Base-by-base conservation (phyloP, 64 coral and sea anemone species). In the Catalaphyllia jardinei region DNA sequence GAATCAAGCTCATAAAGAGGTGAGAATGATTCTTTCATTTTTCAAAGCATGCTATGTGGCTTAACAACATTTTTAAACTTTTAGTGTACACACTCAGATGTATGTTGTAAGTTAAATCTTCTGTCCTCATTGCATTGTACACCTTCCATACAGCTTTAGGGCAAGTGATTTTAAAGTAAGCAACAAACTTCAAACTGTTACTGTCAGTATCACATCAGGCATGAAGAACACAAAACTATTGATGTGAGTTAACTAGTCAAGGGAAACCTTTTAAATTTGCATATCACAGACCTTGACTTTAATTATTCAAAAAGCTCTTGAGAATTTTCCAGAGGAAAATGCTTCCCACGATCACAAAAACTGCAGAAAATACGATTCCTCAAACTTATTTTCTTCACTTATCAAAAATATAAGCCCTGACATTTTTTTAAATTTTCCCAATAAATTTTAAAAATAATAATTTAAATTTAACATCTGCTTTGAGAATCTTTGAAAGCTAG, bases 11-110 rank as follows among this genome's bases (percentile, higher is more conserved):
- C 62, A 85, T 67, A 85, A 24, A 85, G 31, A 28, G 81, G 62
- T 52, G 81, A 71, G n/a, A 85, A 85, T 71, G 60, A 69, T 50
- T 85, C 81, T 15, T 71, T 71, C 81, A 85, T 85, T 31, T 28
- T 46, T 71, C 8, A 42, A 39, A 52, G 24, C 38, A 85, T 15
- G 65, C 22, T 69, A 12, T 28, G 20, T 24, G 16, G 33, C 20
- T 54, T 33, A 69, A 10, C 35, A 77, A 77, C 20, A 77, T 24
- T 51, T 49, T 24, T 16, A 77, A 77, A 11, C 16, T 3, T 52
- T 6, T n/a, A n/a, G 19, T 10, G 8, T 2, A 42, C 18, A 17
- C 33, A 35, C 33, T 35, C 54, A 80, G 24, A 17, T 31, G 6
- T 14, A 54, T 31, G 14, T 19, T 33, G 11, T 46, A 46, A 4